Evolutionary conservation across 2,888 invertebrate species (phyloP).

Genomic region (Zootermopsis nevadensis): DNA sequence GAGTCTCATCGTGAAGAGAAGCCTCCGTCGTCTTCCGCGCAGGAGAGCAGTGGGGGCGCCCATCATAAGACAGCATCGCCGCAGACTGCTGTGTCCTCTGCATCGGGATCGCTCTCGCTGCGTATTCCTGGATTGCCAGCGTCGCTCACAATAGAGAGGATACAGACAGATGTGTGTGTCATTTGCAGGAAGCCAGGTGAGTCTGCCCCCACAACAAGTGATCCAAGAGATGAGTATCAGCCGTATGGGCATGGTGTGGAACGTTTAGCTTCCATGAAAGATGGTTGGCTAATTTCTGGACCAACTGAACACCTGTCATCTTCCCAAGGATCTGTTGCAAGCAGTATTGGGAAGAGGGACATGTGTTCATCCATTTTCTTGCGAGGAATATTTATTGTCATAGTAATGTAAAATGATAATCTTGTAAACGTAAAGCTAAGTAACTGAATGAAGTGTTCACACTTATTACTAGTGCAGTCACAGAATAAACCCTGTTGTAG

Average conservation of each 20-base stretch:
- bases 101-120: slow-evolving; percentile 54
- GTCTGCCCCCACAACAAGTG: slow-evolving; percentile 29
- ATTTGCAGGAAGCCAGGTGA: slow-evolving; percentile 66
- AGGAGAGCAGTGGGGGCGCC: not conserved
- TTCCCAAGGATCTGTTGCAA: no score
- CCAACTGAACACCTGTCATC: no score
- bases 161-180: slow-evolving; percentile 64
- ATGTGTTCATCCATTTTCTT: no score
- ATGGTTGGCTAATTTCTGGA: no score
- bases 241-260: not conserved
- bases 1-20: not conserved
- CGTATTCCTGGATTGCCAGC: slow-evolving; percentile 67
- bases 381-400: no score
- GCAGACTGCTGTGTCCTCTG: not conserved
- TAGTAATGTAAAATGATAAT: no score
- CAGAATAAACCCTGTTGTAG: no score
- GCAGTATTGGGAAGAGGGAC: no score
- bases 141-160: slow-evolving; percentile 67
- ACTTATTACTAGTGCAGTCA: no score
- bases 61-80: not conserved
- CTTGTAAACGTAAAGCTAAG: no score
- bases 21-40: not conserved
- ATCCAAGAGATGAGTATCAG: not conserved
- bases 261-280: no score
- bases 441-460: no score